A percentile compares a stretch with the other conserved stretches of the same genome.
phyloP scores from a whole-genome alignment of 1,140 invertebrate species.

The Muscidifurax raptorellus region DNA sequence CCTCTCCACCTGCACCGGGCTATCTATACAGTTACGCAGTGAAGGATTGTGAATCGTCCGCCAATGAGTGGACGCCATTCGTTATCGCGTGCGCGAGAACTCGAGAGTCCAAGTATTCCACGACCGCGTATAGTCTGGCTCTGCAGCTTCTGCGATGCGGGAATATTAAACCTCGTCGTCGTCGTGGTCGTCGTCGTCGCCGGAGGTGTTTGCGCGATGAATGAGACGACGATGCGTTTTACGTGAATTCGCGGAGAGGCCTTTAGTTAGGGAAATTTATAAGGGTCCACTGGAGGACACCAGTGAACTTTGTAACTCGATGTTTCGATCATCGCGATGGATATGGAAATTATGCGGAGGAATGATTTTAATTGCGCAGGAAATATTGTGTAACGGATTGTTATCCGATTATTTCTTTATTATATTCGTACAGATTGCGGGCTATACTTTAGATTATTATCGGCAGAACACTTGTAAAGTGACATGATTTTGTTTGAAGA shows the following conservation, averaged over 20 bases:
- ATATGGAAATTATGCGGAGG: not conserved
- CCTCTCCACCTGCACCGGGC: slow-evolving; percentile 54
- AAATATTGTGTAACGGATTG: too few relatives aligned
- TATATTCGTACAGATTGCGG: too few relatives aligned
- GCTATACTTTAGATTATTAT: too few relatives aligned
- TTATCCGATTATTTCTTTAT: too few relatives aligned
- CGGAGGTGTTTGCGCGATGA: not conserved
- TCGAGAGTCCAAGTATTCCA: not conserved
- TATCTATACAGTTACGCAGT: slow-evolving; percentile 54
- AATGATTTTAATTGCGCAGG: too few relatives aligned
- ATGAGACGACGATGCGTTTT: not conserved
- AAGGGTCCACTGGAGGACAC: not conserved
- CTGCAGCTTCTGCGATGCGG: not conserved
- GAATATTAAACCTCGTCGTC: not conserved
- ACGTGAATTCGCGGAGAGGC: not conserved
- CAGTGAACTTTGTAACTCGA: not conserved
- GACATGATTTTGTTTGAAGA: too few relatives aligned
- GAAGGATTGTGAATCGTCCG: slow-evolving; percentile 70
- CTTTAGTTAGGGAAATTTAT: not conserved
- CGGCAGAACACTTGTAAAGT: too few relatives aligned
- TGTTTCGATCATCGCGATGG: not conserved
- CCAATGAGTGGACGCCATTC: slow-evolving; percentile 73
- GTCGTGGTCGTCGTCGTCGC: not conserved
- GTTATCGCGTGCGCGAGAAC: slow-evolving; percentile 55
- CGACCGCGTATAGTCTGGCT: not conserved